Base-by-base conservation (phyloP, 1,140 invertebrate species). In the Holotrichia oblita region DNA sequence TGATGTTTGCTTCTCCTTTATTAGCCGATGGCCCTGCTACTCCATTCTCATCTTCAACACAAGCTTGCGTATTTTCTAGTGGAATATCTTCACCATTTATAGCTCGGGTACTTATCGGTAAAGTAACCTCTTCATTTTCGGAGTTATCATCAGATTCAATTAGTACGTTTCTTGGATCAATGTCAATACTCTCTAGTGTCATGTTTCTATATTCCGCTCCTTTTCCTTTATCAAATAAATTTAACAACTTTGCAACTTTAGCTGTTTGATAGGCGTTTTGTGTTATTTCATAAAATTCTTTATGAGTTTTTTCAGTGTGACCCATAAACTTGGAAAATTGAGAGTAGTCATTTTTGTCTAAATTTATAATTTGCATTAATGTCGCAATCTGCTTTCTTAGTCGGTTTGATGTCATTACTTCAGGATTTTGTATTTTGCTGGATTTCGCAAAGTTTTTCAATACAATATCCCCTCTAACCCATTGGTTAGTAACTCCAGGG, bases 341-440 rank as follows among this genome's bases (percentile, higher is more conserved):
- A 9, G 20, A 64, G 9, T 41, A 55, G 40, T 80, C 77, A 27
- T 80, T 64, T 69, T 75, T 74, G 2, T 12, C 78, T 61, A 80
- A 41, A 78, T 78, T 80, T 22, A 78, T 42, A 44, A 83, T 80
- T 77, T 78, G 72, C 73, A 74, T 81, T 4, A 81, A 73, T 14
- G 82, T 82, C 8, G 82, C 81, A 44, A 83, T 81, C 20, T 83
- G 78, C 64, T 83, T 83, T 76, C 78, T 69, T 61, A 78, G 20
- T 27, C 14, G 72, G 44, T 78, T 78, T 48, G 59, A 34, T n/a
- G 61, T 79, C 6, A 78, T 79, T 40, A 78, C 48, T 73, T 64
- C 40, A 42, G 81, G 79, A 42, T 78, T 61, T 79, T 81, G 17
- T 48, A 81, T 59, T 22, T 79, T 48, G n/a, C n/a, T n/a, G n/a